phyloP scores from a whole-genome alignment of 2,113 vertebrate species.

The Coptodon bakossiorum region DNA sequence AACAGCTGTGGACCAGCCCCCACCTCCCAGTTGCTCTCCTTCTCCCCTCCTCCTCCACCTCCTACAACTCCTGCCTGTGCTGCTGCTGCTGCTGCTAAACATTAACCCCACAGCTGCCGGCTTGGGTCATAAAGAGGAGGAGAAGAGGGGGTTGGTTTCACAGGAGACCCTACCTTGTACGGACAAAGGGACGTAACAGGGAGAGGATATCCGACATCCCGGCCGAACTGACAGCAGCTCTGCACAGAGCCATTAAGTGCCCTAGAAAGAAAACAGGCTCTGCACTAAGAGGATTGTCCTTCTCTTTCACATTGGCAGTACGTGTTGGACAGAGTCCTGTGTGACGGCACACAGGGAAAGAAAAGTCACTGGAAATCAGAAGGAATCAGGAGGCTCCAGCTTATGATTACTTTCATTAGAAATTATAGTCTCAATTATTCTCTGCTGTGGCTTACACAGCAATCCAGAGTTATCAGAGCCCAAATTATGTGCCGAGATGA shows the following conservation, averaged over 20 bases:
- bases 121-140: slow-evolving; percentile 29
- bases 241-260: slow-evolving; percentile 16
- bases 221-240: slow-evolving; percentile 32
- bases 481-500: neutral
- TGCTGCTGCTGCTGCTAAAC: slow-evolving; percentile 56
- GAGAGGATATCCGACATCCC: slow-evolving; percentile 58
- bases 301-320: slow-evolving; percentile 28
- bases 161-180: slow-evolving; percentile 21
- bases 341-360: neutral
- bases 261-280: slow-evolving; percentile 47
- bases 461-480: neutral
- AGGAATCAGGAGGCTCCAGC: neutral
- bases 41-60: slow-evolving; percentile 37
- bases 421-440: neutral
- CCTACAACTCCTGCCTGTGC: slow-evolving; percentile 36
- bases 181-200: slow-evolving; percentile 59
- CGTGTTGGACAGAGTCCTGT: slow-evolving; percentile 18
- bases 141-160: slow-evolving; percentile 47
- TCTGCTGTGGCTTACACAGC: neutral
- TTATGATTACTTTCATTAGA: neutral
- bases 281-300: slow-evolving; percentile 66
- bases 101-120: slow-evolving; percentile 74
- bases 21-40: slow-evolving; percentile 53
- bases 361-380: neutral
- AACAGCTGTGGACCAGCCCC: slow-evolving; percentile 76